phyloP scores from a whole-genome alignment of 2,113 vertebrate species.

The Heterocephalus glaber region DNA sequence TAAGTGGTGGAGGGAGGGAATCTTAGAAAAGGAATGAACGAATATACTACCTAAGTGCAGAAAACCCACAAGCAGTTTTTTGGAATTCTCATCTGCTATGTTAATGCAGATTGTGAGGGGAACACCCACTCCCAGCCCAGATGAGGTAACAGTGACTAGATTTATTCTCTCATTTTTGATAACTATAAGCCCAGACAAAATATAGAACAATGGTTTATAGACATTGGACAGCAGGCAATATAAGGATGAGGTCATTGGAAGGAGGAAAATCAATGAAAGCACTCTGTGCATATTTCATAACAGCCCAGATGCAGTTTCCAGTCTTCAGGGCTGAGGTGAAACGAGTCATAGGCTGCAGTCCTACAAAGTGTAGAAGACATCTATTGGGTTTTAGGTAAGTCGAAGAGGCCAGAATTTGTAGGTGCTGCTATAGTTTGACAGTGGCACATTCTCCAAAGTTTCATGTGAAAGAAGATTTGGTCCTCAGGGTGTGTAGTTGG shows the following conservation, averaged over 20 bases:
- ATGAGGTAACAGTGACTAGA: neutral
- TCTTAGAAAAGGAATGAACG: neutral
- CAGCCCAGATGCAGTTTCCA: no score
- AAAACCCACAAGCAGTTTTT: neutral
- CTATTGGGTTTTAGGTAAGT: no score
- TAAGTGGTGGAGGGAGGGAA: neutral
- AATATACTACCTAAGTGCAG: neutral
- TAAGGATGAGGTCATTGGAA: neutral
- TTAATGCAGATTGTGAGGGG: accelerated
- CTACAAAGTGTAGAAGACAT: no score
- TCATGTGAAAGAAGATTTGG: neutral
- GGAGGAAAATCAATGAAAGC: neutral
- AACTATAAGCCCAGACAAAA: neutral
- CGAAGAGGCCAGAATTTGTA: neutral
- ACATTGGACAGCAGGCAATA: accelerated
- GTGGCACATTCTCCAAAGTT: neutral
- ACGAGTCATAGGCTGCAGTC: neutral
- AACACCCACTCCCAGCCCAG: neutral
- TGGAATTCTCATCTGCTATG: neutral
- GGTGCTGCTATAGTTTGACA: neutral
- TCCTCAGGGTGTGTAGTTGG: neutral
- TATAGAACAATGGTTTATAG: neutral
- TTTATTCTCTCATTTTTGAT: neutral
- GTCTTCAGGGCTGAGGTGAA: neutral
- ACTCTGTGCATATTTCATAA: accelerated